Evolutionary conservation across 1,140 invertebrate genomes (phyloP).

Genomic region (Drosophila quadrilineata): DNA sequence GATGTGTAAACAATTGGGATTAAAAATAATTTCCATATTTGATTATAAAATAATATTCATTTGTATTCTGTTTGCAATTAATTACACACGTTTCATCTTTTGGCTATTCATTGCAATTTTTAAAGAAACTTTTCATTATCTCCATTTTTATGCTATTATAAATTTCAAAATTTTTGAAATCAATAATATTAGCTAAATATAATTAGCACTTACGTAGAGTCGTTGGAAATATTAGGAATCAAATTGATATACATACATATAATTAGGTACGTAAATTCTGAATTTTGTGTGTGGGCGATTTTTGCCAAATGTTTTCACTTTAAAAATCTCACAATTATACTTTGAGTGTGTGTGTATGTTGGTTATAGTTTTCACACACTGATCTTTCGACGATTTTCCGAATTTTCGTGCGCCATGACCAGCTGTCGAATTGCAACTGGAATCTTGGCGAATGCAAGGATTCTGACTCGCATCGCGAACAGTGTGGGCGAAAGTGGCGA

Average conservation of each 20-base stretch:
- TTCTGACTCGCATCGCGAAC: constrained; percentile 29
- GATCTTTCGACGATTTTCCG: constrained; percentile 40
- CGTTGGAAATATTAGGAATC: too few relatives aligned
- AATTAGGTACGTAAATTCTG: too few relatives aligned
- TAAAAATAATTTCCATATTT: constrained; percentile 25
- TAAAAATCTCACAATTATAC: too few relatives aligned
- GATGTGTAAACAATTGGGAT: constrained; percentile 51
- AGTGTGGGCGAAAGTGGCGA: constrained; percentile 25
- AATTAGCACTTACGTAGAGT: neutral
- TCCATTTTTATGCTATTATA: neutral
- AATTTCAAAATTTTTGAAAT: neutral
- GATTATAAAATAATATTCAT: constrained; percentile 42
- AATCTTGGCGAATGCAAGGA: constrained; percentile 50
- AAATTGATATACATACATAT: too few relatives aligned
- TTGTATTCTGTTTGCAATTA: constrained; percentile 35
- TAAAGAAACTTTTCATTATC: neutral
- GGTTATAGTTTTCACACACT: constrained; percentile 12
- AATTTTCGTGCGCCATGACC: constrained; percentile 57
- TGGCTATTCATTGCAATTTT: neutral
- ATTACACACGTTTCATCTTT: constrained; percentile 43
- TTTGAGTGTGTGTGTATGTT: too few relatives aligned
- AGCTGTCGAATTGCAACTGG: constrained; percentile 73
- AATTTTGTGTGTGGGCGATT: neutral
- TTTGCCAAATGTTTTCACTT: neutral
- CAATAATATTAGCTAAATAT: too few relatives aligned